Base-by-base conservation (phyloP, 2,797 vertebrate species). In the Chanos chanos region DNA sequence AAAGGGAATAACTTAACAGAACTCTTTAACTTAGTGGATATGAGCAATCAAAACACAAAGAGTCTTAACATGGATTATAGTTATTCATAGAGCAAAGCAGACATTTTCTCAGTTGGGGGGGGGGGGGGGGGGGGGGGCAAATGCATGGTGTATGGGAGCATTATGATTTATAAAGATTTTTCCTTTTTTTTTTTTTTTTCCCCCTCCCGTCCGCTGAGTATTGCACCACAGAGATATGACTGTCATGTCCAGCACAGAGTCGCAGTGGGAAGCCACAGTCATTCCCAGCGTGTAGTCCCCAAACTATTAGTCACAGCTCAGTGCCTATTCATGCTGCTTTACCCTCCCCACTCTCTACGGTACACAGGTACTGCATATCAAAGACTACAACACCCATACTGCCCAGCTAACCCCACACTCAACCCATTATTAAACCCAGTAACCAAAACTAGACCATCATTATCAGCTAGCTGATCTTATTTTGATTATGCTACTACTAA, bases 81-180 rank as follows among this genome's bases (percentile, higher is more conserved):
- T n/a, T 9, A 13, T 24, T 18, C 4, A 31, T 12, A 47, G 31
- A 64, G 24, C 31, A 5, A 44, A 18, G 16, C 13, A 31, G n/a
- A 36, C 10, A 12, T n/a, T 4, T 48, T 55, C 24, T 13, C 13
- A n/a, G 39, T 25, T 28, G 33, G 15, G 25, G 47, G 22, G 40
- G 31, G 44, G 65, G 48, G 36, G 56, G 58, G 40, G 36, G 34
- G 27, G 24, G 61, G 47, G 50, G 64, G 50, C 52, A 41, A 21
- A 62, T 68, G 61, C 36, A 63, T 64, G 70, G 30, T 28, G 27
- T 56, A 68, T 25, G 24, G 25, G 24, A 25, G 24, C 25, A n/a
- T n/a, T n/a, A n/a, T n/a, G n/a, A n/a, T n/a, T n/a, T n/a, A n/a
- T n/a, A n/a, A n/a, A n/a, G n/a, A n/a, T n/a, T n/a, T n/a, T n/a